Conservation (phyloP, 64 coral and sea anemone genomes). For the Pachyseris speciosa region DNA sequence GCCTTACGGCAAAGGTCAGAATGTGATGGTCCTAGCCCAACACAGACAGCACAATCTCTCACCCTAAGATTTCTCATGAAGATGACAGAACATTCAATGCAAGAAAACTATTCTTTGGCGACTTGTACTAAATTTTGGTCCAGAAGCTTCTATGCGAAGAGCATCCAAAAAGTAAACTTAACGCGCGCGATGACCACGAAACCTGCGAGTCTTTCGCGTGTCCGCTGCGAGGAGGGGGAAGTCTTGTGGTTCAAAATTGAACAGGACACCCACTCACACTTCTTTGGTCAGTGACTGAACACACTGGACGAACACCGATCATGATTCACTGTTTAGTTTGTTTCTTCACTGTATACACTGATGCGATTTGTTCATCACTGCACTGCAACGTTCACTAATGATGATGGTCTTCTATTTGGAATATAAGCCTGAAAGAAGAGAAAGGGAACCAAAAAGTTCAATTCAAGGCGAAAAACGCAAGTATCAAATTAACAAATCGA, state of each 20-base stretch:
- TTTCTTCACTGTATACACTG: neutral
- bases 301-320: neutral
- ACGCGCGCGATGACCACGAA: neutral
- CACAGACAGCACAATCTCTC: too few species aligned
- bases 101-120: neutral
- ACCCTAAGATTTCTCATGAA: neutral
- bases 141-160: neutral
- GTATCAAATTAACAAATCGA: too few species aligned
- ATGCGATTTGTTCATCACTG: neutral
- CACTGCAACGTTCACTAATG: neutral
- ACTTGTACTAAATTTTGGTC: neutral
- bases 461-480: neutral
- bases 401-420: neutral
- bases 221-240: neutral
- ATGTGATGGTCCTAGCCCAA: too few species aligned
- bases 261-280: neutral
- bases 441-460: neutral
- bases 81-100: neutral
- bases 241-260: neutral
- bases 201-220: neutral
- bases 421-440: neutral
- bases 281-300: neutral
- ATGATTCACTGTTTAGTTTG: neutral
- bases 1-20: too few species aligned
- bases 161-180: neutral